Evolutionary conservation across 2,888 invertebrate genomes (phyloP).

Genomic region (Zaprionus obscuricornis): DNA sequence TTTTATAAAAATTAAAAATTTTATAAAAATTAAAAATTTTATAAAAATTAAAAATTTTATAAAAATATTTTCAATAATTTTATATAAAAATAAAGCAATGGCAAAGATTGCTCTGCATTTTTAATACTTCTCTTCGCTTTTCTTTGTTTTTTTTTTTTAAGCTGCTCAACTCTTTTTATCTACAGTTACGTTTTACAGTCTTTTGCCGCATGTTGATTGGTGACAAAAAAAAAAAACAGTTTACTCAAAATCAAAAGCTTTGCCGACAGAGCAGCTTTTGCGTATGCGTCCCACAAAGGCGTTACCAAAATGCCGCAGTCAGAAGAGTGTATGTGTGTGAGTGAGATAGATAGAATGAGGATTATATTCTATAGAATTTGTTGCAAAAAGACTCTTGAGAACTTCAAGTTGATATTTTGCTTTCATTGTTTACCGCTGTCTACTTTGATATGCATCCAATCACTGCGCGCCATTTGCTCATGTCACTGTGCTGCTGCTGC

Average conservation of each 20-base stretch:
- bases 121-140: no score
- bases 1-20: no score
- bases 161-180: no score
- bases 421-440: constrained; percentile 74
- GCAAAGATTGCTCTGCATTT: no score
- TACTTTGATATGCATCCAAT: constrained; percentile 83
- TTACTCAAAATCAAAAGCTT: constrained; percentile 7
- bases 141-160: no score
- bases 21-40: no score
- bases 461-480: constrained; percentile 64
- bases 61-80: no score
- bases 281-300: constrained; percentile 52
- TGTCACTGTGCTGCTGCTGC: constrained; percentile 32
- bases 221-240: constrained; percentile 11
- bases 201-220: constrained; percentile 36
- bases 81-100: no score
- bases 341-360: no score
- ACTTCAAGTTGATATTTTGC: constrained; percentile 29
- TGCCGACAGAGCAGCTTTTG: not conserved
- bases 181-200: not conserved
- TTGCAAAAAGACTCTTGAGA: constrained; percentile 1
- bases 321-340: no score
- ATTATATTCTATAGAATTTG: no score
- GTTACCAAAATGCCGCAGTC: constrained; percentile 54
- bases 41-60: no score